Evolutionary conservation across 2,888 invertebrate species (phyloP).

Genomic region (Lepetodrilus schrolli): DNA sequence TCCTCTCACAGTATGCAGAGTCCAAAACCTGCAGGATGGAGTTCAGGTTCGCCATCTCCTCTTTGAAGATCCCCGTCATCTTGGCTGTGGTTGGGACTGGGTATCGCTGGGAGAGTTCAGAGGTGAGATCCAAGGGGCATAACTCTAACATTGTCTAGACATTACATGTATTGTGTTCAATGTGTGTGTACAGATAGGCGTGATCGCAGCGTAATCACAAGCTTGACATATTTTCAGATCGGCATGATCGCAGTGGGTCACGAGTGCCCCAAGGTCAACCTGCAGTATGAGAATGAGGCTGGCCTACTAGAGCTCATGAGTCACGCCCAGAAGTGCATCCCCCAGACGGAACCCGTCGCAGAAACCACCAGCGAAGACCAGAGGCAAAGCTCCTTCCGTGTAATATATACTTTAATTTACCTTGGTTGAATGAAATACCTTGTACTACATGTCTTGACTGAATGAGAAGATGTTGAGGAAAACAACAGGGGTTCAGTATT

Average conservation of each 20-base stretch:
- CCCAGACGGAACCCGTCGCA: conserved; percentile 22
- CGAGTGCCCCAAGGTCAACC: conserved; percentile 60
- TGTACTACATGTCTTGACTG: too few species aligned
- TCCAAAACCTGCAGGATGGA: conserved; percentile 73
- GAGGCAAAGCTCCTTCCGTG: conserved; percentile 59
- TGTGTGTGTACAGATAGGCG: too few species aligned
- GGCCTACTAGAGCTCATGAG: conserved; percentile 56
- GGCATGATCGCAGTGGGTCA: conserved; percentile 70
- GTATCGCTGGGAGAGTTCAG: conserved; percentile 69
- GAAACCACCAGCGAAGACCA: conserved; percentile 29
- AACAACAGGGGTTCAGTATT: too few species aligned
- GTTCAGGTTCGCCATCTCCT: conserved; percentile 71
- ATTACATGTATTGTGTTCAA: too few species aligned
- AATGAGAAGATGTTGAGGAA: too few species aligned
- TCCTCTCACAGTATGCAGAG: conserved; percentile 65
- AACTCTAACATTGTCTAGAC: too few species aligned
- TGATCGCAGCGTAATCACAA: too few species aligned
- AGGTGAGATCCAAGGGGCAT: conserved; percentile 58
- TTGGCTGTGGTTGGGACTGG: conserved; percentile 72
- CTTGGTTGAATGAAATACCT: too few species aligned
- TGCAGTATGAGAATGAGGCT: conserved; percentile 61
- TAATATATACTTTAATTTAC: conserved; percentile 25
- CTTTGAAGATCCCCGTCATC: conserved; percentile 69
- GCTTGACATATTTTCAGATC: conserved; percentile 62
- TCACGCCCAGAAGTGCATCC: conserved; percentile 50